Conservation (phyloP, 2,888 invertebrate species). For the Spisula solida region DNA sequence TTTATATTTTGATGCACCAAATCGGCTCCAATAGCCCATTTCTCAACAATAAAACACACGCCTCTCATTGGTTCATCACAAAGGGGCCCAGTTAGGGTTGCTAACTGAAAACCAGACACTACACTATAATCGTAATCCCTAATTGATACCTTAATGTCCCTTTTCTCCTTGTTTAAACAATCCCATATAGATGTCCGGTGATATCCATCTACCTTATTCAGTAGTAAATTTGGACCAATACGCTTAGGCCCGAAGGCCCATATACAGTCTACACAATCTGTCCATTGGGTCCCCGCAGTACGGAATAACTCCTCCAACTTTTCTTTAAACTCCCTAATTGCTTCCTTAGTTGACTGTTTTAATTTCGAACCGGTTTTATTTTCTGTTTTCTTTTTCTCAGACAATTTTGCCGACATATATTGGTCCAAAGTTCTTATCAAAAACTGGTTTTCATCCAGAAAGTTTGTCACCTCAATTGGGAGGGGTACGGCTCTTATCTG, state of each 20-base stretch:
- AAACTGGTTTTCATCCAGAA: slow-evolving; percentile 92
- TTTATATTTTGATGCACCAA: neutral
- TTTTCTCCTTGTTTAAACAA: slow-evolving; percentile 64
- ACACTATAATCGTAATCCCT: slow-evolving; percentile 89
- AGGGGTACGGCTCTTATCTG: slow-evolving; percentile 93
- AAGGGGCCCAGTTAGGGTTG: slow-evolving; percentile 95
- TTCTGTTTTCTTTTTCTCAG: slow-evolving; percentile 57
- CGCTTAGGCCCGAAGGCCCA: slow-evolving; percentile 97
- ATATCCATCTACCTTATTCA: slow-evolving; percentile 93
- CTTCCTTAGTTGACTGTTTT: slow-evolving; percentile 75
- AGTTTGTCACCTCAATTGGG: slow-evolving; percentile 91
- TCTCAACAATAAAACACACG: slow-evolving; percentile 94
- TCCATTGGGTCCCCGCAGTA: slow-evolving; percentile 89
- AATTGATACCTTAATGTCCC: slow-evolving; percentile 50
- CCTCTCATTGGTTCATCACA: slow-evolving; percentile 99
- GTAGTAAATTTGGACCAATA: slow-evolving; percentile 95
- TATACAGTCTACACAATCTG: slow-evolving; percentile 88
- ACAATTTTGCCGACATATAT: slow-evolving; percentile 65
- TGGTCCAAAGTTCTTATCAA: slow-evolving; percentile 91
- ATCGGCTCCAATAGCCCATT: slow-evolving; percentile 90
- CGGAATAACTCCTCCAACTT: slow-evolving; percentile 90
- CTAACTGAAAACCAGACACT: slow-evolving; percentile 89
- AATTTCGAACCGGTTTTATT: slow-evolving; percentile 59
- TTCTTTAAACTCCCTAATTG: slow-evolving; percentile 88
- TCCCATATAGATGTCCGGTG: slow-evolving; percentile 89